These are phyloP conservation scores for Catagonus wagneri DNA, from an alignment of 2,113 vertebrate species.

Conservation along the genomic window DNA sequence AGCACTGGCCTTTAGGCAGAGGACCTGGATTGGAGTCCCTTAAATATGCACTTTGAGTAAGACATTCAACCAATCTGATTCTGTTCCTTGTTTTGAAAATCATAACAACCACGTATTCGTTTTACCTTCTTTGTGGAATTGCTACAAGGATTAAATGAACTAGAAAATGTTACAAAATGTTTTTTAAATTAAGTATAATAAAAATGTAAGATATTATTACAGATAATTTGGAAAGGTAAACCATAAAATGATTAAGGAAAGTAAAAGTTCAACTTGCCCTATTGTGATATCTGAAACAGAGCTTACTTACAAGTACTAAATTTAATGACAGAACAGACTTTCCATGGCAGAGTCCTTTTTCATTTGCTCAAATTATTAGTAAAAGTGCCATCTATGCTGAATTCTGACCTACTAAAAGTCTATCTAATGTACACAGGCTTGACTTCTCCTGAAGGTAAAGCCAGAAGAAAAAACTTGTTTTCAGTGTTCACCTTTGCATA, in stretches of 20 bases:
- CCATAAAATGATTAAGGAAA: constrained; percentile 29
- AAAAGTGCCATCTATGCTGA: constrained; percentile 71
- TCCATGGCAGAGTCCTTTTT: constrained; percentile 72
- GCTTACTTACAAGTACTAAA: background rate
- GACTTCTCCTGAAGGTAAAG: constrained; percentile 45
- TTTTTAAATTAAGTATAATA: constrained; percentile 33
- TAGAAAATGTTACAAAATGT: constrained; percentile 40
- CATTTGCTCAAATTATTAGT: constrained; percentile 49
- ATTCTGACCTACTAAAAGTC: constrained; percentile 66
- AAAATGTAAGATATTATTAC: background rate
- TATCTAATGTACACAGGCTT: background rate
- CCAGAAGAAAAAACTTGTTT: background rate
- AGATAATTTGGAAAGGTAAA: constrained; percentile 27
- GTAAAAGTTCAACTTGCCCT: constrained; percentile 55
- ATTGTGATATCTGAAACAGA: constrained; percentile 13
- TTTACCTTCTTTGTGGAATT: constrained; percentile 29
- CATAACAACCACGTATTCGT: constrained; percentile 10
- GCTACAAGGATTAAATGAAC: constrained; percentile 34
- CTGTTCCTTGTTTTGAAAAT: constrained; percentile 53
- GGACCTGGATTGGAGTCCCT: background rate
- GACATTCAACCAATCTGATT: constrained; percentile 30
- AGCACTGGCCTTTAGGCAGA: background rate
- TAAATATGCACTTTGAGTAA: background rate
- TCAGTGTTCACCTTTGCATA: background rate
- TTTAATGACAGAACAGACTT: constrained; percentile 50